phyloP scores from a whole-genome alignment of 2,797 vertebrate species.

The Pelodytes ibericus region DNA sequence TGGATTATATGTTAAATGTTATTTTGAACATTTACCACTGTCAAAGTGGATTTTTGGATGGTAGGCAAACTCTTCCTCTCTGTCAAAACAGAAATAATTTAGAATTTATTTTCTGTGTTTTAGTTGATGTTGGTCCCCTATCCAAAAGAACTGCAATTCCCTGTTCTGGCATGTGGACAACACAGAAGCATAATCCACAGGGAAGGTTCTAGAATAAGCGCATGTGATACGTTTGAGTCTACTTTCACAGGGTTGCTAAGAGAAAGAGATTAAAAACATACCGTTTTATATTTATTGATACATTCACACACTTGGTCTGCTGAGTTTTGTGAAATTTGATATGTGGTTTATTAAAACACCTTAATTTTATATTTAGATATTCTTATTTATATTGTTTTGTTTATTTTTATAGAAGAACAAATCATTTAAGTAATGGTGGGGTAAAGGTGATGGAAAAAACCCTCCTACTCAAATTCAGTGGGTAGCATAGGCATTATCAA shows the following conservation, averaged over 20 bases:
- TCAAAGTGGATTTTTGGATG: constrained; percentile 33
- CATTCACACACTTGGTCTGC: constrained; percentile 36
- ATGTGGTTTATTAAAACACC: constrained; percentile 31
- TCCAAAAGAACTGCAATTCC: constrained; percentile 43
- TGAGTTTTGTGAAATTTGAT: constrained; percentile 15
- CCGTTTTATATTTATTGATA: constrained; percentile 56
- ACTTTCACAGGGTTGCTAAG: constrained; percentile 55
- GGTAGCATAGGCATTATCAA: no score
- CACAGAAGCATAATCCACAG: constrained; percentile 65
- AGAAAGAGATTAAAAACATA: constrained; percentile 60
- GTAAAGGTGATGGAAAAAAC: no score
- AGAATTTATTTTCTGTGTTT: constrained; percentile 29
- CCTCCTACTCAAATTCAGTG: no score
- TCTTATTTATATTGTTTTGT: neutral
- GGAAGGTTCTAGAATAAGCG: constrained; percentile 57
- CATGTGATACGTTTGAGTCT: constrained; percentile 53
- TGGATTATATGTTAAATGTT: constrained; percentile 4
- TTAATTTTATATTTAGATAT: constrained; percentile 3
- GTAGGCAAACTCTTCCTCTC: constrained; percentile 10
- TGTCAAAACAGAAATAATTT: constrained; percentile 38
- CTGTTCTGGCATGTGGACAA: constrained; percentile 61
- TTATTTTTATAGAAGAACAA: no score
- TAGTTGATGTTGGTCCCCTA: constrained; percentile 38
- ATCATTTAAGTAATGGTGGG: no score
- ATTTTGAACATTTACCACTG: constrained; percentile 11